phyloP scores from a whole-genome alignment of 1,140 invertebrate genomes.

The Oryzaephilus surinamensis region DNA sequence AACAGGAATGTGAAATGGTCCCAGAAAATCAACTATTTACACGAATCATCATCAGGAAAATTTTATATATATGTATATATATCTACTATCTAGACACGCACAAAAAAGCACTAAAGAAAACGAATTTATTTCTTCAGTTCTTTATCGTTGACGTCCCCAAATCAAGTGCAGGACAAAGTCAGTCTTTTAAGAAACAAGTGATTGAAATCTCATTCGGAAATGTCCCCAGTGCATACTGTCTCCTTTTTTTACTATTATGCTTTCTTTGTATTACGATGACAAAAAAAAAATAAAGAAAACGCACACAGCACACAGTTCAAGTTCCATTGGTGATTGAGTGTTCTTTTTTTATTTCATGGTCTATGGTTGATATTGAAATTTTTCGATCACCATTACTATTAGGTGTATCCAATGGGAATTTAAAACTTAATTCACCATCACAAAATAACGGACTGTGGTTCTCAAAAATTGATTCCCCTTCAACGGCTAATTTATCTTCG shows the following conservation, averaged over 20 bases:
- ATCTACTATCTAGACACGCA: slow-evolving; percentile 4
- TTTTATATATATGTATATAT: no score
- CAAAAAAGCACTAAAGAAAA: slow-evolving; percentile 7
- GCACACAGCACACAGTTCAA: slow-evolving; percentile 19
- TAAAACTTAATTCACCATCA: slow-evolving; percentile 33
- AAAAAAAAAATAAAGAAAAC: no score
- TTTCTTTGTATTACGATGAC: no score
- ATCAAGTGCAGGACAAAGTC: slow-evolving; percentile 1
- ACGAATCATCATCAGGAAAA: no score
- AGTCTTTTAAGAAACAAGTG: slow-evolving; percentile 5
- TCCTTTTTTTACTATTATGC: no score
- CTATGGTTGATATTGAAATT: slow-evolving; percentile 33
- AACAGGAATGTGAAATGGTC: no score
- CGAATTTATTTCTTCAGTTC: slow-evolving; percentile 1
- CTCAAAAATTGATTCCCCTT: slow-evolving; percentile 41
- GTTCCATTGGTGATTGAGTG: slow-evolving; percentile 25
- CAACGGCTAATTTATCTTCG: slow-evolving; percentile 47
- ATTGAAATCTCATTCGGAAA: not conserved
- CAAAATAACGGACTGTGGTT: slow-evolving; percentile 33
- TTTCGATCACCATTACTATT: slow-evolving; percentile 21
- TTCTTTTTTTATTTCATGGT: slow-evolving; percentile 32
- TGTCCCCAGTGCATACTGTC: not conserved
- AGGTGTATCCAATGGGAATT: slow-evolving; percentile 31
- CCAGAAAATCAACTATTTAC: no score
- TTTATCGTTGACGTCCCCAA: slow-evolving; percentile 1